These are phyloP conservation scores for Melanotaenia pygmaea DNA, from an alignment of 2,797 vertebrate species.

Conservation along the genomic window DNA sequence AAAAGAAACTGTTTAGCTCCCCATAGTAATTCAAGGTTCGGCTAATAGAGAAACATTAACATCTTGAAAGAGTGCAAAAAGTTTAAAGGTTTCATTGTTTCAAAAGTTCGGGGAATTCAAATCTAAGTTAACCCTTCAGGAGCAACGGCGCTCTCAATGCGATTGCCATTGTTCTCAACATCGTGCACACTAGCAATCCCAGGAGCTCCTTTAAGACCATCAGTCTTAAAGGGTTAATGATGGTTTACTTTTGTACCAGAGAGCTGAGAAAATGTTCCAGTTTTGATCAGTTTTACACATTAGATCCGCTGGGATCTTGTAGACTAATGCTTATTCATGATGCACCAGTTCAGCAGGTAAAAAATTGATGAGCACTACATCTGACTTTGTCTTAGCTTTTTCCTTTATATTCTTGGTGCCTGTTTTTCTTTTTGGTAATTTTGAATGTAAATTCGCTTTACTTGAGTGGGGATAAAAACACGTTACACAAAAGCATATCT, in stretches of 20 bases:
- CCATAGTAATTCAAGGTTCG: not conserved
- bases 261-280: not conserved
- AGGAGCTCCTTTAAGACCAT: too few species aligned
- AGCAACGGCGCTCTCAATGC: too few species aligned
- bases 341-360: constrained; percentile 5
- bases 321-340: constrained; percentile 12
- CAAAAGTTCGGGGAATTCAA: not conserved
- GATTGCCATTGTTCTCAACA: too few species aligned
- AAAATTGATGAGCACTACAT: constrained; percentile 9
- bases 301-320: not conserved
- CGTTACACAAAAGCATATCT: constrained; percentile 34
- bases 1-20: not conserved
- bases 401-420: constrained; percentile 9
- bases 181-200: too few species aligned
- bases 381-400: constrained; percentile 8
- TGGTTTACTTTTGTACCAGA: not conserved
- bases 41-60: not conserved
- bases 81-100: constrained; percentile 7
- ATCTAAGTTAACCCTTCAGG: too few species aligned
- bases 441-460: constrained; percentile 22
- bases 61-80: not conserved
- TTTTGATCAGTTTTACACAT: constrained; percentile 10
- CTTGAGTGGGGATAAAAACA: constrained; percentile 34
- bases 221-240: not conserved
- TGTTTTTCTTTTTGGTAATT: constrained; percentile 3